Conservation (phyloP, 1,140 invertebrate genomes). For the Papilio glaucus region DNA sequence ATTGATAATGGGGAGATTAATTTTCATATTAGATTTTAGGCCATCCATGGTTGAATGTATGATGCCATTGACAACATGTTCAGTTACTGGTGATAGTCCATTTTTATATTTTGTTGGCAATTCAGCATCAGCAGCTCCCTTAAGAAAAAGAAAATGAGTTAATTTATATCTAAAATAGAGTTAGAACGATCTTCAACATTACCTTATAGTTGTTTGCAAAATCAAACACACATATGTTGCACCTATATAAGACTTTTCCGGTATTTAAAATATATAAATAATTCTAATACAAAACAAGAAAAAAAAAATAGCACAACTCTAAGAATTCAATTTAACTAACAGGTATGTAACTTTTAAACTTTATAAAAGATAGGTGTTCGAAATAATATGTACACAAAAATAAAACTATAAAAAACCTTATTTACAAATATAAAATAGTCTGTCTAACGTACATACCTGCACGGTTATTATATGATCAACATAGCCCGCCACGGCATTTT, state of each 20-base stretch:
- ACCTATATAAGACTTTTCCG: too few relatives aligned
- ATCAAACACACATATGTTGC: too few relatives aligned
- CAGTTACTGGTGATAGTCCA: constrained; percentile 74
- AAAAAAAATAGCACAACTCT: too few relatives aligned
- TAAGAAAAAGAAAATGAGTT: constrained; percentile 36
- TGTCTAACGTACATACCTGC: constrained; percentile 77
- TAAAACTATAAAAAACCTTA: too few relatives aligned
- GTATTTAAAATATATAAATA: too few relatives aligned
- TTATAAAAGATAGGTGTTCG: too few relatives aligned
- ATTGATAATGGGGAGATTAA: constrained; percentile 81
- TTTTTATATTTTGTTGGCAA: constrained; percentile 77
- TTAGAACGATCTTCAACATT: too few relatives aligned
- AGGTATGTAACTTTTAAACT: too few relatives aligned
- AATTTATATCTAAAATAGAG: constrained; percentile 19
- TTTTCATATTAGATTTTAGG: constrained; percentile 81
- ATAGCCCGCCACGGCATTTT: constrained; percentile 78
- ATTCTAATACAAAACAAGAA: too few relatives aligned
- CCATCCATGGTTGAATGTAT: constrained; percentile 80
- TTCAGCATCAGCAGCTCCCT: constrained; percentile 70
- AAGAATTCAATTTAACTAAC: too few relatives aligned
- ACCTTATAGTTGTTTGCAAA: too few relatives aligned
- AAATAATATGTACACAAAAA: too few relatives aligned
- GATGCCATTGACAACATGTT: constrained; percentile 77
- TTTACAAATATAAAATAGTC: constrained; percentile 25
- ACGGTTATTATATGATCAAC: constrained; percentile 85